These are phyloP conservation scores for Formicarius rufipectus DNA, from an alignment of 2,113 vertebrate genomes.

Conservation along the genomic window DNA sequence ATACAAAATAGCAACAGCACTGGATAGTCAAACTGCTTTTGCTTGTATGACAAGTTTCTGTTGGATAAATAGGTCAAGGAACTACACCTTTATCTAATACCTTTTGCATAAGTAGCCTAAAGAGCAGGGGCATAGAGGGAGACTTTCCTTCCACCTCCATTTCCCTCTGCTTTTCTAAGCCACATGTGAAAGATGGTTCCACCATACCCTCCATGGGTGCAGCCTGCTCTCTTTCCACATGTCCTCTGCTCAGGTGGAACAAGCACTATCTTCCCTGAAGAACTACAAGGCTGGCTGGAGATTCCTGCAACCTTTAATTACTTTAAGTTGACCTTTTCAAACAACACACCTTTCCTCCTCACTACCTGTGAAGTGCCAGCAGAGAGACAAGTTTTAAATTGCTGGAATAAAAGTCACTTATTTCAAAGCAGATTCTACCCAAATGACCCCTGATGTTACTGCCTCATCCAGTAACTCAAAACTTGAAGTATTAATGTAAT, in stretches of 20 bases:
- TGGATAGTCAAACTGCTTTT: conserved; percentile 53
- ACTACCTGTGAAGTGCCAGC: neutral
- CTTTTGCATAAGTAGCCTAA: neutral
- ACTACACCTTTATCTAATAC: conserved; percentile 45
- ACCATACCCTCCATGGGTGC: neutral
- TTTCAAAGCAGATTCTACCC: neutral
- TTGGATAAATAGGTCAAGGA: conserved; percentile 60
- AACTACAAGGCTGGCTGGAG: neutral
- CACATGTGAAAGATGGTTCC: rapidly evolving
- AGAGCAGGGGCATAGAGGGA: neutral
- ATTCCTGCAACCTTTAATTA: conserved; percentile 32
- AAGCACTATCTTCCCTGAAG: neutral
- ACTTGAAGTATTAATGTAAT: neutral
- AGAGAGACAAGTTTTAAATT: neutral
- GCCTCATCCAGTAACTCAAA: neutral
- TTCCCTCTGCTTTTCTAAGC: neutral
- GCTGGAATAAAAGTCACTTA: neutral
- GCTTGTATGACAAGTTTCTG: conserved; percentile 49
- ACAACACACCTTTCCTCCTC: conserved; percentile 7
- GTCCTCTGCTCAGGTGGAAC: neutral
- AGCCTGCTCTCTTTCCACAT: neutral
- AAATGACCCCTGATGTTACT: neutral
- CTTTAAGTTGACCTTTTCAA: neutral
- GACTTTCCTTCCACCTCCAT: neutral
- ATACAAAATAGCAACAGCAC: conserved; percentile 20